Evolutionary conservation across 2,113 vertebrate species (phyloP), one percentile per base, ranked within the genome.

Genomic region (Hydrochoerus hydrochaeris): DNA sequence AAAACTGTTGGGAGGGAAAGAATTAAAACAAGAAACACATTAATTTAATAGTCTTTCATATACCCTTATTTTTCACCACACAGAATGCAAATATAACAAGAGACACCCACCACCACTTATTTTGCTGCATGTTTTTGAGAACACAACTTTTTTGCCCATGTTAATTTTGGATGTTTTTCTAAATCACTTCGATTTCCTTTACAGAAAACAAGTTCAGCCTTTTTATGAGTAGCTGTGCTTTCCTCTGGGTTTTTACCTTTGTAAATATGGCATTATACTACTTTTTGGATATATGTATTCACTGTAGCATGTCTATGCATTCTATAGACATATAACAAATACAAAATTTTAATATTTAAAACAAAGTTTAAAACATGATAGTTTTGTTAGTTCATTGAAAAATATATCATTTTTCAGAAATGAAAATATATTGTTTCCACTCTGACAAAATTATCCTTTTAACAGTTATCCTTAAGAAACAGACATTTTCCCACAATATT

Each of bases 1-100:
- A 99, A 99, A 99, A 99, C 99, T 99, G 99, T 97, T 9, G 7
- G 35, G 98, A 98, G 97, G 98, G 97, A 98, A 98, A 98, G 60
- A 98, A 98, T 99, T 98, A 97, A 97, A 98, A 97, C 96, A 98
- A 98, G 97, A 97, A 35, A 65, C 69, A 90, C 10, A 60, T 96
- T 62, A 80, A 78, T 69, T 62, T 0, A 0, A 20, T 24, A 62
- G 38, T 58, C 44, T 87, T 82, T 52, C 67, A 85, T 41, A 91
- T 90, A 75, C 91, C 62, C 35, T 97, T 96, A 96, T 57, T 88
- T 62, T 96, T 94, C 86, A 95, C 62, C 97, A 83, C 83, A 94
- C 46, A 30, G 92, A 96, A 95, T 75, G 85, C 94, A 97, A 94
- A 63, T 94, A 69, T 77, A 95, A 95, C 0, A 22, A 90, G 63